Evolutionary conservation across 1,140 invertebrate species (phyloP).

Genomic region (Oedothorax gibbosus): DNA sequence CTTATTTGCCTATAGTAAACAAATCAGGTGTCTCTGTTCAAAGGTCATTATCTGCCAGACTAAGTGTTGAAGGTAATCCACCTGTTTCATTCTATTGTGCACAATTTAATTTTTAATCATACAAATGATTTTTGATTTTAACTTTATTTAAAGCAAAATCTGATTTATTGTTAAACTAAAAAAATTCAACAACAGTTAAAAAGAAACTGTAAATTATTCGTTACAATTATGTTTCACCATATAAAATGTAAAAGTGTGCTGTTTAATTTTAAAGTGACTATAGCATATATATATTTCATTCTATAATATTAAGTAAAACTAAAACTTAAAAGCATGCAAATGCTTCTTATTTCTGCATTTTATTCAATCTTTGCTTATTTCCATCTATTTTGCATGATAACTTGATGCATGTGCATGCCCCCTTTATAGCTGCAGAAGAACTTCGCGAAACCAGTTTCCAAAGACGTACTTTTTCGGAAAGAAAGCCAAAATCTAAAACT

Average conservation of each 20-base stretch:
- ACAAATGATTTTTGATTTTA: too few species aligned
- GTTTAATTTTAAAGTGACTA: too few species aligned
- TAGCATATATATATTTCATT: too few species aligned
- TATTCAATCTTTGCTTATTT: slow-evolving; percentile 22
- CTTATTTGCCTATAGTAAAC: slow-evolving; percentile 24
- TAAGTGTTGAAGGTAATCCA: slow-evolving; percentile 64
- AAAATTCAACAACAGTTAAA: too few species aligned
- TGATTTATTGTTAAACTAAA: too few species aligned
- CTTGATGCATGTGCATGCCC: slow-evolving; percentile 52
- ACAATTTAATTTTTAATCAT: neutral
- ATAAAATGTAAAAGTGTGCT: too few species aligned
- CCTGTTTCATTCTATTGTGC: neutral
- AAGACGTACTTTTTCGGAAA: slow-evolving; percentile 55
- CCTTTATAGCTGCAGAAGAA: slow-evolving; percentile 59
- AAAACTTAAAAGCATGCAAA: slow-evolving; percentile 4
- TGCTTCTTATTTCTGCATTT: neutral
- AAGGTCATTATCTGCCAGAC: slow-evolving; percentile 64
- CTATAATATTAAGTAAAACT: too few species aligned
- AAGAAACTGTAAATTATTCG: too few species aligned
- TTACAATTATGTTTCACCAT: too few species aligned
- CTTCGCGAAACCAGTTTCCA: slow-evolving; percentile 55
- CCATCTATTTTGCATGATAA: slow-evolving; percentile 47
- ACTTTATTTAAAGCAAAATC: too few species aligned
- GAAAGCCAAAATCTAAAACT: slow-evolving; percentile 58
- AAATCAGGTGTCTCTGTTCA: slow-evolving; percentile 60